These are phyloP conservation scores for Drosophila miranda DNA, from an alignment of 1,140 invertebrate genomes.

Conservation along the genomic window DNA sequence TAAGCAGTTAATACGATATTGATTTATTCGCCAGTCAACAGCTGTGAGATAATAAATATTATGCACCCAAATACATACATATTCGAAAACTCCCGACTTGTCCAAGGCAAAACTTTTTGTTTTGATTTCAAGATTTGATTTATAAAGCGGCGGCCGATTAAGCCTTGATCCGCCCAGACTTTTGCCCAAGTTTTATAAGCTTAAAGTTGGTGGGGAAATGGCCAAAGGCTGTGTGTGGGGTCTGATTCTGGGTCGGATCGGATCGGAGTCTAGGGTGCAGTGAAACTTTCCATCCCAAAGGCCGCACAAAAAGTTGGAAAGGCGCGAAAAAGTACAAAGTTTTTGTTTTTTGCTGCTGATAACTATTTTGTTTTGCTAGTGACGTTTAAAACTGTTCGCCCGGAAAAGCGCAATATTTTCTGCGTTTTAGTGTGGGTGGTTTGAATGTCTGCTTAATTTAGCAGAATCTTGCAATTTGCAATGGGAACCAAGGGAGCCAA, in stretches of 20 bases:
- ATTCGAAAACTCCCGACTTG: conserved; percentile 49
- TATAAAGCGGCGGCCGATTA: conserved; percentile 63
- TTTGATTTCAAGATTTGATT: conserved; percentile 55
- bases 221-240: conserved; percentile 17
- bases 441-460: conserved; percentile 31
- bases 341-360: conserved; percentile 31
- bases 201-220: conserved; percentile 30
- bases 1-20: conserved; percentile 79
- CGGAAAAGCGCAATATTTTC: neutral
- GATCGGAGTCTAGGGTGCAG: too few relatives aligned
- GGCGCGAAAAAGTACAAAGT: conserved; percentile 55
- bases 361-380: conserved; percentile 67
- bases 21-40: conserved; percentile 65
- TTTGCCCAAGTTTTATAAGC: conserved; percentile 46
- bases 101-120: conserved; percentile 44
- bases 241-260: conserved; percentile 15
- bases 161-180: conserved; percentile 54
- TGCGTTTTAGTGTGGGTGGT: too few relatives aligned
- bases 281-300: conserved; percentile 3
- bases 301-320: conserved; percentile 60
- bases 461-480: conserved; percentile 49
- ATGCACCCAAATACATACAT: conserved; percentile 51
- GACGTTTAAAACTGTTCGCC: conserved; percentile 53
- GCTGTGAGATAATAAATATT: conserved; percentile 68
- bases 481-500: too few relatives aligned